Base-by-base conservation (phyloP, 2,888 invertebrate genomes). In the Machimus rusticus region DNA sequence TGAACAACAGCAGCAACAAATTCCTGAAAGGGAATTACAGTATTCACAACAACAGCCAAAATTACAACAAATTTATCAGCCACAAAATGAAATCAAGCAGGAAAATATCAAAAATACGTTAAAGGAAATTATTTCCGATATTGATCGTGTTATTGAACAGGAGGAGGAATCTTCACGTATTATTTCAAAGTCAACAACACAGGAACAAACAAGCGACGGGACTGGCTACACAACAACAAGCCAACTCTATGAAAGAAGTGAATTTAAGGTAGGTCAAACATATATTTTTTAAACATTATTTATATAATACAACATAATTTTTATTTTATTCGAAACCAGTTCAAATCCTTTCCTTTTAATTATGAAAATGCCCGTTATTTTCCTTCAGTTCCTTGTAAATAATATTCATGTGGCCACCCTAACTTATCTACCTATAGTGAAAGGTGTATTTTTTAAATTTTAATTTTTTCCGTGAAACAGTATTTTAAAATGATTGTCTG, bases 71-170 rank as follows among this genome's bases (percentile, higher is more conserved):
- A 57, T 46, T 34, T 88, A 88, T 46, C 88, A 77, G 12, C 88
- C 81, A 9, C 79, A 76, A 81, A 66, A 81, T 34, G 93, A 94
- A 91, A 94, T 94, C 87, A 92, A 93, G 89, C 93, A 94, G 90
- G 94, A 93, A 89, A 93, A 92, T 89, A 93, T 94, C 87, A 94
- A 94, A 89, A 94, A 93, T 90, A 93, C 94, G 19, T 91, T 95
- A 86, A 94, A 94, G 89, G 94, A 94, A 90, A 95, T 95, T 86
- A 94, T 95, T 89, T 94, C 94, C 43, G 94, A 94, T 91, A 93
- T 95, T 90, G 95, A 95, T 91, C 93, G 92, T 79, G 94, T 94
- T 89, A 94, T 94, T 39, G 94, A 93, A 89, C 93, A 93, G 77
- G 93, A 94, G 89, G 92, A 92, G 87, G 91, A 91, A 66, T 39